Percentiles rank a stretch among this genome's conserved stretches.
phyloP scores from a whole-genome alignment of 1,140 invertebrate genomes.

The Drosophila elegans region DNA sequence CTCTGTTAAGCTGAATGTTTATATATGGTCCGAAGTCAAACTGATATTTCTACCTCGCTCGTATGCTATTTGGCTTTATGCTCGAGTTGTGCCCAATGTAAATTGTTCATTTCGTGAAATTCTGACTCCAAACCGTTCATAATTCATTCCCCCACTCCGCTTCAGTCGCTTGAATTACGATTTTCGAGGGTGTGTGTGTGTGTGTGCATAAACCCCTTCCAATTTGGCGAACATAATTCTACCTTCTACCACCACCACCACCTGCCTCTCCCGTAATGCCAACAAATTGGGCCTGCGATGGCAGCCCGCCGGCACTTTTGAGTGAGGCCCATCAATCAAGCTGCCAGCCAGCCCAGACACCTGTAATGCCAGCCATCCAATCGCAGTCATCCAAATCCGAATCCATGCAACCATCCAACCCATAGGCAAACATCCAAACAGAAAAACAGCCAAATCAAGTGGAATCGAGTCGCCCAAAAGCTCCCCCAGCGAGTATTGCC shows the following conservation, averaged over 20 bases:
- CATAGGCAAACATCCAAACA: too few relatives aligned
- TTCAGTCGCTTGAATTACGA: conserved; percentile 15
- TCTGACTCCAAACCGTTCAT: conserved; percentile 38
- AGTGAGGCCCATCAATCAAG: conserved; percentile 65
- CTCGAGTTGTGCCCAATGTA: conserved; percentile 38
- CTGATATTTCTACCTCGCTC: background rate
- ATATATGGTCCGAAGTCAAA: background rate
- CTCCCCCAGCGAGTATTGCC: conserved; percentile 8
- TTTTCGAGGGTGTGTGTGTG: conserved; percentile 12
- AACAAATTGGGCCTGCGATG: conserved; percentile 55
- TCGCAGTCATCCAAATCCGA: background rate
- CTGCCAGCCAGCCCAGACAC: background rate
- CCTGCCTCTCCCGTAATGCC: conserved; percentile 40
- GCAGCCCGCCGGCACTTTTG: conserved; percentile 33
- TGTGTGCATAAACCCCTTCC: background rate
- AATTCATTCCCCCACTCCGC: conserved; percentile 36
- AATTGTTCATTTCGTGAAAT: conserved; percentile 57
- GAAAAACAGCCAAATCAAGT: conserved; percentile 18
- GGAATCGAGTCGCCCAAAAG: conserved; percentile 3
- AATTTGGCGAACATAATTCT: too few relatives aligned
- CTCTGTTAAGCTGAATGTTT: too few relatives aligned
- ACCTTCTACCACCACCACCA: background rate
- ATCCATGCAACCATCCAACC: background rate
- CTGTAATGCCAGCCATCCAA: conserved; percentile 11
- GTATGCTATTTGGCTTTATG: conserved; percentile 35